These are phyloP conservation scores for Octomys mimax DNA, from an alignment of 2,797 vertebrate genomes.

Conservation along the genomic window DNA sequence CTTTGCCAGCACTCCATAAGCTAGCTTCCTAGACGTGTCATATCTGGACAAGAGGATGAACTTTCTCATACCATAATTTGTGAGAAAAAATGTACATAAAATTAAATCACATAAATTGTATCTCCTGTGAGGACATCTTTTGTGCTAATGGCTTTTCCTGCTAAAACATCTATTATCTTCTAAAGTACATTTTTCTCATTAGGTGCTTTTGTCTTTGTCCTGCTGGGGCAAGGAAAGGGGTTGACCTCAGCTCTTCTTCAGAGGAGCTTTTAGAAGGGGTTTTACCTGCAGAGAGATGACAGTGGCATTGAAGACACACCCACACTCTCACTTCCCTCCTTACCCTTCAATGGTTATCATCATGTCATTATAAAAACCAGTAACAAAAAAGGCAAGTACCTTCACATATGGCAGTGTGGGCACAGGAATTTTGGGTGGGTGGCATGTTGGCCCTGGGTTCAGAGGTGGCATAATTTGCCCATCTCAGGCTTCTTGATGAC, in stretches of 20 bases:
- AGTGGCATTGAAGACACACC: too few species aligned
- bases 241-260: neutral
- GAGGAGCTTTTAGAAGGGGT: neutral
- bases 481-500: neutral
- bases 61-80: too few species aligned
- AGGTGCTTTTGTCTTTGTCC: neutral
- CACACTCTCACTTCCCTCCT: neutral
- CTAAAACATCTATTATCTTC: neutral
- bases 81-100: neutral
- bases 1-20: neutral
- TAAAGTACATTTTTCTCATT: neutral
- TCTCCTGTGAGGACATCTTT: rapidly evolving
- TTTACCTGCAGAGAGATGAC: neutral
- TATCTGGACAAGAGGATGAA: neutral
- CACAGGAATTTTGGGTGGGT: neutral
- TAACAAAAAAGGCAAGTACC: neutral
- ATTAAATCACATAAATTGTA: too few species aligned
- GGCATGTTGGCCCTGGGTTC: neutral
- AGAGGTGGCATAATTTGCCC: neutral
- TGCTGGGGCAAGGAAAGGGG: neutral
- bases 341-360: too few species aligned
- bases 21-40: neutral
- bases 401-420: neutral
- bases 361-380: too few species aligned
- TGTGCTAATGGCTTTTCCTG: neutral